phyloP scores from a whole-genome alignment of 2,113 vertebrate species.

The Salvator merianae region DNA sequence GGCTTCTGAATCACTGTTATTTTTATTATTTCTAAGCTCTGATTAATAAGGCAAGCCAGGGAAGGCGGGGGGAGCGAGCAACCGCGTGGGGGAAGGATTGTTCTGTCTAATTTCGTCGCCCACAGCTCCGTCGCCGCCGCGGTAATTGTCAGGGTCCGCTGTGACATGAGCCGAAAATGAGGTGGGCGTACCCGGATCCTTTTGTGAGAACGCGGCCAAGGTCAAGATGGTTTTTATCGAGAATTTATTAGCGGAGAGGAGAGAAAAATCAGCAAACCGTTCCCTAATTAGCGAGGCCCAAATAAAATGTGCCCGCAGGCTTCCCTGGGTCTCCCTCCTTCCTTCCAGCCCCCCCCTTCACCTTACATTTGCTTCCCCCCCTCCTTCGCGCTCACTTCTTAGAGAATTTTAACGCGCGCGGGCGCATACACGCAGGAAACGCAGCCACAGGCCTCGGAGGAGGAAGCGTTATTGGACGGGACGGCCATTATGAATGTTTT shows the following conservation, averaged over 20 bases:
- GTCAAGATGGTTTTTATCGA: slow-evolving; percentile 80
- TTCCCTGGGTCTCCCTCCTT: slow-evolving; percentile 56
- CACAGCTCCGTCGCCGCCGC: background rate
- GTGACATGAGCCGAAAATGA: slow-evolving; percentile 59
- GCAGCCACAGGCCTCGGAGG: slow-evolving; percentile 63
- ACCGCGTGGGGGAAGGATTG: background rate
- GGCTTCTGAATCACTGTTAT: background rate
- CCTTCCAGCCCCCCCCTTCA: background rate
- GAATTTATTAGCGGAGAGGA: slow-evolving; percentile 72
- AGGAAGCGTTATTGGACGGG: slow-evolving; percentile 58
- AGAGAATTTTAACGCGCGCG: background rate
- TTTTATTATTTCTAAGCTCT: slow-evolving; percentile 8
- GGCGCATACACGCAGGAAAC: slow-evolving; percentile 31
- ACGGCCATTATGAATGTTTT: slow-evolving; percentile 70
- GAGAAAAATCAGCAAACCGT: slow-evolving; percentile 76
- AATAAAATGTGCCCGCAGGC: slow-evolving; percentile 81
- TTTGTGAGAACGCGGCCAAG: slow-evolving; percentile 78
- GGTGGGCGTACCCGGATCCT: slow-evolving; percentile 61
- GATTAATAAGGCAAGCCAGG: background rate
- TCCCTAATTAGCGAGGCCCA: slow-evolving; percentile 81
- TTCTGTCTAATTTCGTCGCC: background rate
- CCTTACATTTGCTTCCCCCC: background rate
- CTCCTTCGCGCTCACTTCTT: background rate
- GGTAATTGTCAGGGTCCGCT: slow-evolving; percentile 27
- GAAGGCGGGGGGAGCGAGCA: background rate